Evolutionary conservation across 2,797 vertebrate species (phyloP).

Genomic region (Trachurus trachurus): DNA sequence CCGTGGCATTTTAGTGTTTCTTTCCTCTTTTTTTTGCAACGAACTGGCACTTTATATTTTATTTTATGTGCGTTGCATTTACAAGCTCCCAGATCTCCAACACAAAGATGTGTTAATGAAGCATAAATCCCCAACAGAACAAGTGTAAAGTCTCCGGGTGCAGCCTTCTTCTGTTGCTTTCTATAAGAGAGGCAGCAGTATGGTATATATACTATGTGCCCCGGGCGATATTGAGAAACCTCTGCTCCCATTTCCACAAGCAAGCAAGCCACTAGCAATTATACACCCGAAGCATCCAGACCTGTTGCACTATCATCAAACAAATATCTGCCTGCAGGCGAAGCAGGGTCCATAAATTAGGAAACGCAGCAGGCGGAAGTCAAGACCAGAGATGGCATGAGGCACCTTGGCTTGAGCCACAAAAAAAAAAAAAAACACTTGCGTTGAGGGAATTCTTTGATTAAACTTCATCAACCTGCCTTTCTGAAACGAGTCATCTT

Average conservation of each 20-base stretch:
- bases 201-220: slow-evolving; percentile 69
- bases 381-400: slow-evolving; percentile 51
- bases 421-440: slow-evolving; percentile 43
- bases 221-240: slow-evolving; percentile 79
- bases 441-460: slow-evolving; percentile 26
- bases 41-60: slow-evolving; percentile 21
- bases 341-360: slow-evolving; percentile 83
- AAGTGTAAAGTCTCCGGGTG: slow-evolving; percentile 47
- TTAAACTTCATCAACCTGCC: slow-evolving; percentile 29
- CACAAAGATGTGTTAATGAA: slow-evolving; percentile 58
- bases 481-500: slow-evolving; percentile 58
- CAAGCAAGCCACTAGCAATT: slow-evolving; percentile 86
- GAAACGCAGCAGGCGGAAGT: slow-evolving; percentile 68
- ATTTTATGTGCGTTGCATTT: slow-evolving; percentile 65
- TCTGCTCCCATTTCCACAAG: slow-evolving; percentile 83
- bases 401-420: slow-evolving; percentile 40
- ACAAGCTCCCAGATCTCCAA: slow-evolving; percentile 67
- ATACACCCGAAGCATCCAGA: slow-evolving; percentile 89
- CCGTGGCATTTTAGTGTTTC: slow-evolving; percentile 58
- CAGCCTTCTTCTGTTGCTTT: slow-evolving; percentile 30
- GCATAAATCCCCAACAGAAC: slow-evolving; percentile 49
- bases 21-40: slow-evolving; percentile 7
- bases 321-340: slow-evolving; percentile 87
- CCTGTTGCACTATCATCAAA: slow-evolving; percentile 88
- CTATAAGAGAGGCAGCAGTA: slow-evolving; percentile 56